Evolutionary conservation across 2,797 vertebrate genomes (phyloP), one percentile per base, ranked within the genome.

Genomic region (Peromyscus attwateri): DNA sequence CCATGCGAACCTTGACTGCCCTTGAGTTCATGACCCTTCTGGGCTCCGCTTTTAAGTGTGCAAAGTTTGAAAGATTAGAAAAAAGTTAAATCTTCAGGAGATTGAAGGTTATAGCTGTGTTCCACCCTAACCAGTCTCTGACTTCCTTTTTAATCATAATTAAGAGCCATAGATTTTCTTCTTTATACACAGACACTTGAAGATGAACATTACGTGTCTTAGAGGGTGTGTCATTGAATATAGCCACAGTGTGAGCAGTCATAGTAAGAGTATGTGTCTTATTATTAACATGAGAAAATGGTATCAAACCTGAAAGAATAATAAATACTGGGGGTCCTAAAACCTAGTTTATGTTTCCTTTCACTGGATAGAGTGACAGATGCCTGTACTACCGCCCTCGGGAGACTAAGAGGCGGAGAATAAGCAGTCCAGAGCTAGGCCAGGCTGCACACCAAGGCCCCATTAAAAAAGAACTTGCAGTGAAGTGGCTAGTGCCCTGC

Each of bases 201-300:
- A 97, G 92, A 73, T 81, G 21, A 75, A 21, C 43, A 83, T 79
- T 97, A 81, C 89, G 52, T 95, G 95, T 97, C 43, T 43, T 85
- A 34, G 49, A 93, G 83, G 34, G 94, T 16, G 73, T 27, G 55
- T 95, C 81, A 49, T 93, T 96, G 92, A 46, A 97, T 92, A n/a
- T 91, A 12, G 1, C 95, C 49, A 97, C 40, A 70, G 93, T 85
- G 37, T 81, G 64, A 89, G 40, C 81, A 95, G 94, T 96, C 94
- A 94, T 11, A 43, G 92, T 73, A 92, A 37, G 79, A 79, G 31
- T 91, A 25, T 87, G 8, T 68, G 73, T 83, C 37, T 37, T 81
- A 55, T 95, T 95, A 79, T 94, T 96, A 80, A 83, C 87, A 9
- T 23, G 19, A 96, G 90, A 87, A 96, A 97, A 43, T 3, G 49